Conservation (phyloP, 2,113 vertebrate species). For the Callithrix jacchus region DNA sequence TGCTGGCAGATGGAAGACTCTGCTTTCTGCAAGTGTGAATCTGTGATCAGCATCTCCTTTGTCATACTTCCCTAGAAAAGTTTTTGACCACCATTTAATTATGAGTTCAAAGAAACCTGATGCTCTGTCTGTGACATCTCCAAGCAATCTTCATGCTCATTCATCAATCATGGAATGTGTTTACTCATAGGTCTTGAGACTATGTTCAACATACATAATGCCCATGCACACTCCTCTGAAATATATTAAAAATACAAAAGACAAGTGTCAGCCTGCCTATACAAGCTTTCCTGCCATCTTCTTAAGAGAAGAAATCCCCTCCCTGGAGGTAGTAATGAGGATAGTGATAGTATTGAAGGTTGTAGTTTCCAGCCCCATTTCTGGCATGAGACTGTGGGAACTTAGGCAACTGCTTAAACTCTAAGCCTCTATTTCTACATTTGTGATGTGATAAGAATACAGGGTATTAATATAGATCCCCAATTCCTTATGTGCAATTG, state of each 20-base stretch:
- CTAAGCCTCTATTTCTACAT: constrained; percentile 38
- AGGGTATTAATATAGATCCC: constrained; percentile 46
- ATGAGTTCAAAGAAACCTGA: background rate
- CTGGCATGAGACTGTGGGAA: constrained; percentile 57
- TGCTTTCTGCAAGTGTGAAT: background rate
- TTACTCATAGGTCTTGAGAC: background rate
- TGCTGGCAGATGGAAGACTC: background rate
- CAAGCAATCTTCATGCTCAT: background rate
- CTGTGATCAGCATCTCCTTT: background rate
- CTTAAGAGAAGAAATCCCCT: background rate
- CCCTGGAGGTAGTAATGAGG: background rate
- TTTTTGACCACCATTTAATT: background rate
- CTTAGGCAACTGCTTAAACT: constrained; percentile 40
- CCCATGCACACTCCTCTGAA: background rate
- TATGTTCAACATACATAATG: background rate
- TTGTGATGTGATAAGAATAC: constrained; percentile 50
- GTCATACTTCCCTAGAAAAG: background rate
- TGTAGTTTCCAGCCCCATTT: background rate
- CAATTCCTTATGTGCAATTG: constrained; percentile 58
- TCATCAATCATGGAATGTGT: background rate
- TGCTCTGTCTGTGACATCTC: background rate
- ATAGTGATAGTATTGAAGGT: background rate
- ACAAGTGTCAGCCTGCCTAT: background rate
- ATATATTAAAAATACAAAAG: background rate
- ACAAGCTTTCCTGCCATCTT: background rate